Evolutionary conservation across 2,113 vertebrate species (phyloP).

Genomic region (Dicaeum eximium): DNA sequence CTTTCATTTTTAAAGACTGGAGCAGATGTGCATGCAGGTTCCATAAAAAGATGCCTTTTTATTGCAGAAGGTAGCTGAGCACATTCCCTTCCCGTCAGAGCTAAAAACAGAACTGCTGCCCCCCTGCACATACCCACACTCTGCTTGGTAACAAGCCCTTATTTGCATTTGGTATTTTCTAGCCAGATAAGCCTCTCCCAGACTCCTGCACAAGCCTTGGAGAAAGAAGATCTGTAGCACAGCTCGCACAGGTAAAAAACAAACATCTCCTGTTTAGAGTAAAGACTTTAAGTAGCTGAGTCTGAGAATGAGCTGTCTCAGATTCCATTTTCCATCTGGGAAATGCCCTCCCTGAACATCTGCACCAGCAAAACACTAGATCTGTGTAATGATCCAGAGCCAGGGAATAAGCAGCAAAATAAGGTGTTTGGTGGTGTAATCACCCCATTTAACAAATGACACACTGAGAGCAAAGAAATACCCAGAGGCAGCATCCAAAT

Average conservation of each 20-base stretch:
- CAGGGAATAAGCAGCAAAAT: neutral
- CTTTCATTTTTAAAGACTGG: neutral
- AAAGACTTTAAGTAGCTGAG: no score
- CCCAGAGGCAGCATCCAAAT: neutral
- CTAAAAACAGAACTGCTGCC: slow-evolving; percentile 30
- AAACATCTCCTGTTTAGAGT: neutral
- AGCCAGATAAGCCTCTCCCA: slow-evolving; percentile 23
- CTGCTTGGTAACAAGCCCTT: neutral
- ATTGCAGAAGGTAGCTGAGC: slow-evolving; percentile 4
- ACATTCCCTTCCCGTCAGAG: neutral
- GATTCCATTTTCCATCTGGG: neutral
- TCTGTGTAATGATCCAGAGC: neutral
- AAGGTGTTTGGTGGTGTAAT: neutral
- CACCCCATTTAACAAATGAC: neutral
- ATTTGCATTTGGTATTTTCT: slow-evolving; percentile 34
- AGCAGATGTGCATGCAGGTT: slow-evolving; percentile 21
- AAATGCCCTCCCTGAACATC: neutral
- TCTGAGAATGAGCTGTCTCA: neutral
- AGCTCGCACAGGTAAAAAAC: slow-evolving; percentile 79
- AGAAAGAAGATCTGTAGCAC: slow-evolving; percentile 71
- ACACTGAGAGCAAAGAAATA: neutral
- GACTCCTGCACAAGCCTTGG: neutral
- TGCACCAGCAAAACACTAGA: neutral
- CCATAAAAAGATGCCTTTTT: slow-evolving; percentile 14
- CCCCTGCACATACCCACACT: slow-evolving; percentile 18